Evolutionary conservation across 1,140 invertebrate species (phyloP).

Genomic region (Cyrtorhinus lividipennis): DNA sequence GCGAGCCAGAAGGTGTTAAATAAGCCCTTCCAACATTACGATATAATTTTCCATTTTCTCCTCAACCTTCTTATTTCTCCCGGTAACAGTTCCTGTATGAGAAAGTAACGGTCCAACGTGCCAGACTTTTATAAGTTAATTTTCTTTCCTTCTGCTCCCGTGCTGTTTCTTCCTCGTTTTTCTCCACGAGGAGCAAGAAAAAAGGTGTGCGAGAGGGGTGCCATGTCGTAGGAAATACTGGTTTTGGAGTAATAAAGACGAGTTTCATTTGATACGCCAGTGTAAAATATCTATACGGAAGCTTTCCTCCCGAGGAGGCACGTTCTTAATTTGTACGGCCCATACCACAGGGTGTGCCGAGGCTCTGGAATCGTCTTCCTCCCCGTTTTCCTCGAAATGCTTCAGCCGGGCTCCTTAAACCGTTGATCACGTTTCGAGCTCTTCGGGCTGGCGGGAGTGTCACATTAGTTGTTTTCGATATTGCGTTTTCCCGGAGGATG

Average conservation of each 20-base stretch:
- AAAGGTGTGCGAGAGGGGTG: not conserved
- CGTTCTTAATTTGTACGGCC: constrained; percentile 3
- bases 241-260: not conserved
- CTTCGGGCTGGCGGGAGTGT: no score
- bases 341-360: not conserved
- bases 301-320: not conserved
- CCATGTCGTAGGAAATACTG: constrained; percentile 1
- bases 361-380: not conserved
- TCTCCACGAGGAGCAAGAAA: not conserved
- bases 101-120: constrained; percentile 7
- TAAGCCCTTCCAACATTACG: not conserved
- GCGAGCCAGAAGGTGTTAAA: not conserved
- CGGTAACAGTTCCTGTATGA: not conserved
- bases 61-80: not conserved
- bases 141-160: not conserved
- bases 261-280: not conserved
- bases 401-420: no score
- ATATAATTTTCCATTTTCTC: constrained; percentile 9
- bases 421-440: no score
- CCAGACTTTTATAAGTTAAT: constrained; percentile 10
- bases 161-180: not conserved
- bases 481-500: no score
- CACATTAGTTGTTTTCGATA: no score
- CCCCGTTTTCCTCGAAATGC: no score
- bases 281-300: not conserved